Evolutionary conservation across 2,888 invertebrate genomes (phyloP).

Genomic region (Sisyra nigra): DNA sequence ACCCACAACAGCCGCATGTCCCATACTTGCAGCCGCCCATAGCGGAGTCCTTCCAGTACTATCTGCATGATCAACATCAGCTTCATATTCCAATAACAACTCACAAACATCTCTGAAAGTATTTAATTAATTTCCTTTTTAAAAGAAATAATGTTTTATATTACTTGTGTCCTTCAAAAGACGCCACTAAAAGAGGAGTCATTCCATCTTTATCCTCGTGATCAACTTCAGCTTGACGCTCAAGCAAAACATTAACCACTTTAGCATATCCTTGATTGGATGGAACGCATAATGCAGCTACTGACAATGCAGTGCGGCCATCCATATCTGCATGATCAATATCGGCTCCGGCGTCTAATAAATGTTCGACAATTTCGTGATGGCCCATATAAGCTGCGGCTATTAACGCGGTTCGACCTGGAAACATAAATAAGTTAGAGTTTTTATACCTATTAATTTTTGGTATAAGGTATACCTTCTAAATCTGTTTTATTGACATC

Average conservation of each 20-base stretch:
- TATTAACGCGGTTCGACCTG: constrained; percentile 70
- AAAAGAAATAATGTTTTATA: constrained; percentile 13
- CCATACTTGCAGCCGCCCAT: constrained; percentile 88
- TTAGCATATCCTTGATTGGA: constrained; percentile 58
- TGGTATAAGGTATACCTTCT: constrained; percentile 32
- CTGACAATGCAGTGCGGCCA: constrained; percentile 74
- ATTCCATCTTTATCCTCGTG: constrained; percentile 74
- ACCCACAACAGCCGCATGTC: constrained; percentile 73
- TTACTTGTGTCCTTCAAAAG: constrained; percentile 78
- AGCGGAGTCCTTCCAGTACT: constrained; percentile 67
- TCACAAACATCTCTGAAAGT: constrained; percentile 67
- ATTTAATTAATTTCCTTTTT: constrained; percentile 5
- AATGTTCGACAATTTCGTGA: constrained; percentile 72
- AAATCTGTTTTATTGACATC: constrained; percentile 72
- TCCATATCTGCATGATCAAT: constrained; percentile 78
- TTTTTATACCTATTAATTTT: neutral
- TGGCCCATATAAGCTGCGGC: constrained; percentile 96
- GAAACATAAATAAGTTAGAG: neutral
- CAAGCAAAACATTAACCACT: constrained; percentile 53
- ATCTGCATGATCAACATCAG: constrained; percentile 80
- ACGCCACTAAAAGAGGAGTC: constrained; percentile 76
- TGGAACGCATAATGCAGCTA: constrained; percentile 71
- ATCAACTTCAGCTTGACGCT: constrained; percentile 67
- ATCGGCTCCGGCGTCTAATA: constrained; percentile 66
- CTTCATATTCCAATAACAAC: constrained; percentile 76